Conservation (phyloP, 2,113 vertebrate species). For the Rhinoderma darwinii region DNA sequence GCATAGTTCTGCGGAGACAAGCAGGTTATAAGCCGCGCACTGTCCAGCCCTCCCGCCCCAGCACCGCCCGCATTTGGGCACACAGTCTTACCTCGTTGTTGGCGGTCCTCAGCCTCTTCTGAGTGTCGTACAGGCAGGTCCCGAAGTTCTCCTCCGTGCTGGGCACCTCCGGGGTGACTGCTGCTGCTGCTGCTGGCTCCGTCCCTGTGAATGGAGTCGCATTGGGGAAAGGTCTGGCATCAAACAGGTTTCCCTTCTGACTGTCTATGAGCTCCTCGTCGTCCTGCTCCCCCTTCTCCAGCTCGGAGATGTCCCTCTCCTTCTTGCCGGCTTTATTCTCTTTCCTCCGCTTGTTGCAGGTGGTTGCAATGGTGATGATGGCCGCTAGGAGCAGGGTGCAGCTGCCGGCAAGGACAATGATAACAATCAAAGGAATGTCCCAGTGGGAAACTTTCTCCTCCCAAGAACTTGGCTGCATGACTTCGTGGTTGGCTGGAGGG, state of each 20-base stretch:
- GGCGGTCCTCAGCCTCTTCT: constrained; percentile 77
- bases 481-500: constrained; percentile 74
- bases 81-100: constrained; percentile 85
- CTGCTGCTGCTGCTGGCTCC: constrained; percentile 63
- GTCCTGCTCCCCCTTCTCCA: constrained; percentile 80
- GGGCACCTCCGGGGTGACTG: constrained; percentile 71
- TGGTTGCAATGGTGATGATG: constrained; percentile 91
- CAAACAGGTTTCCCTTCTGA: constrained; percentile 82
- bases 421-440: constrained; percentile 90
- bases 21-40: not conserved
- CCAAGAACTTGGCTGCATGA: constrained; percentile 71
- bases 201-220: constrained; percentile 75
- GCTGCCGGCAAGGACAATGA: constrained; percentile 89
- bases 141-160: constrained; percentile 75
- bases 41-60: not conserved
- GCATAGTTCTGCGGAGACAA: constrained; percentile 77
- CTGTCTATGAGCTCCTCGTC: constrained; percentile 74
- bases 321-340: constrained; percentile 71
- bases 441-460: constrained; percentile 78
- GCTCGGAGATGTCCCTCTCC: constrained; percentile 75
- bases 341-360: constrained; percentile 87
- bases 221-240: constrained; percentile 84
- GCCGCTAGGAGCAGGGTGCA: constrained; percentile 91
- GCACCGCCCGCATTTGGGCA: not conserved
- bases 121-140: constrained; percentile 81